Percentiles rank a stretch among this genome's conserved stretches.
Evolutionary conservation across 2,888 invertebrate species (phyloP).

Genomic region (Drosophila kuntzei): DNA sequence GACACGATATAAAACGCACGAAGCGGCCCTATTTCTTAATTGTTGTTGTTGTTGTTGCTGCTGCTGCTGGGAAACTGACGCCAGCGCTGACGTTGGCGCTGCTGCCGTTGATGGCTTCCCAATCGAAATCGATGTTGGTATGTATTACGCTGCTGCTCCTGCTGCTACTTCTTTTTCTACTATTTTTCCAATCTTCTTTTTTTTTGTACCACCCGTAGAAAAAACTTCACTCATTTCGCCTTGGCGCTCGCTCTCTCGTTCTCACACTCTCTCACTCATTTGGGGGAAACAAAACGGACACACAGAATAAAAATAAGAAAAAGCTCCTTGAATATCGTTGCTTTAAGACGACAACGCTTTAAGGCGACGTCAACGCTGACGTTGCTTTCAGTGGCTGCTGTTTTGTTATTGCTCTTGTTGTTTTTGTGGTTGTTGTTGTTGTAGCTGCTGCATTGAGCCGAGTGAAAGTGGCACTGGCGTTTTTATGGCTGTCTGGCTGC

Average conservation of each 20-base stretch:
- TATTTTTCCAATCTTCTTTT: conserved; percentile 24
- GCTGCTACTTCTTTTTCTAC: conserved; percentile 21
- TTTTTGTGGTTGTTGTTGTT: neutral
- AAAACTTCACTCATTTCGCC: conserved; percentile 26
- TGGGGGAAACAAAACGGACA: conserved; percentile 2
- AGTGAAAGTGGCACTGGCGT: conserved; percentile 71
- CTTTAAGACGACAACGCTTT: conserved; percentile 64
- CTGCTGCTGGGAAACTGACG: conserved; percentile 30
- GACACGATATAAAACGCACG: conserved; percentile 57
- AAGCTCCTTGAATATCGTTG: conserved; percentile 42
- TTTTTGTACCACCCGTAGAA: conserved; percentile 57
- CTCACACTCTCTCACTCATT: conserved; percentile 14
- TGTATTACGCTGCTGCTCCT: conserved; percentile 56
- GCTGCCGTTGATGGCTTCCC: conserved; percentile 84
- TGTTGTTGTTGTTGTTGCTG: conserved; percentile 23
- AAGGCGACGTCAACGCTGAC: conserved; percentile 30
- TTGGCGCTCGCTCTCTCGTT: conserved; percentile 39
- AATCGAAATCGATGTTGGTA: conserved; percentile 85
- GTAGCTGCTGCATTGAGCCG: conserved; percentile 60
- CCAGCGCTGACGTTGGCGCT: conserved; percentile 36
- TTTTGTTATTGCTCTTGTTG: neutral
- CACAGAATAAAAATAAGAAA: conserved; percentile 7
- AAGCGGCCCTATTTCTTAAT: conserved; percentile 33
- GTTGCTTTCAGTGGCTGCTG: conserved; percentile 35
- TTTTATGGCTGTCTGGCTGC: conserved; percentile 66